phyloP scores from a whole-genome alignment of 1,140 invertebrate genomes.

The Mizuhopecten yessoensis region DNA sequence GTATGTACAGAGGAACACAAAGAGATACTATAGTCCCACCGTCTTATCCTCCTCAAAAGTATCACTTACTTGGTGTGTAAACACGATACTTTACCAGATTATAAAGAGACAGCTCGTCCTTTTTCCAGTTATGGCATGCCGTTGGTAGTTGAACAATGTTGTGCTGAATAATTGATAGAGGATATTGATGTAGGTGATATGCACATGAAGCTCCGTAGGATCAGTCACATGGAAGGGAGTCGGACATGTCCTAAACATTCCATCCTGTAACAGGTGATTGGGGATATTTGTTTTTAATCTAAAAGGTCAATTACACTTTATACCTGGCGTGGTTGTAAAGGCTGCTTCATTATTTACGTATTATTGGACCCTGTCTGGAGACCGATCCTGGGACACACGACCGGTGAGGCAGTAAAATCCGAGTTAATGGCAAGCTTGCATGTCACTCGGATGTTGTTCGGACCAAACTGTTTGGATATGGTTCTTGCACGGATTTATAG shows the following conservation, averaged over 20 bases:
- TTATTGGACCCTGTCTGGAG: too few species aligned
- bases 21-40: too few species aligned
- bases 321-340: neutral
- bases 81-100: neutral
- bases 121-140: neutral
- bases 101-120: neutral
- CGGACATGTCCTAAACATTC: neutral
- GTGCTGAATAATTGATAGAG: neutral
- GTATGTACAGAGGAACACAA: too few species aligned
- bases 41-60: neutral
- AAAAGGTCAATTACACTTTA: neutral
- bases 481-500: neutral
- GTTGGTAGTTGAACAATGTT: neutral
- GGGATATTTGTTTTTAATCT: neutral
- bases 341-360: too few species aligned
- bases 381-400: neutral
- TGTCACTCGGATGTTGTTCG: neutral
- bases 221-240: conserved; percentile 10
- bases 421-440: conserved; percentile 25
- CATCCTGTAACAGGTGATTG: neutral
- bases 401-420: neutral
- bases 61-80: neutral
- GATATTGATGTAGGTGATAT: conserved; percentile 26
- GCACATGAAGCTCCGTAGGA: neutral
- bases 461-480: neutral